Evolutionary conservation across 2,113 vertebrate species (phyloP).

Genomic region (Ranitomeya imitator): DNA sequence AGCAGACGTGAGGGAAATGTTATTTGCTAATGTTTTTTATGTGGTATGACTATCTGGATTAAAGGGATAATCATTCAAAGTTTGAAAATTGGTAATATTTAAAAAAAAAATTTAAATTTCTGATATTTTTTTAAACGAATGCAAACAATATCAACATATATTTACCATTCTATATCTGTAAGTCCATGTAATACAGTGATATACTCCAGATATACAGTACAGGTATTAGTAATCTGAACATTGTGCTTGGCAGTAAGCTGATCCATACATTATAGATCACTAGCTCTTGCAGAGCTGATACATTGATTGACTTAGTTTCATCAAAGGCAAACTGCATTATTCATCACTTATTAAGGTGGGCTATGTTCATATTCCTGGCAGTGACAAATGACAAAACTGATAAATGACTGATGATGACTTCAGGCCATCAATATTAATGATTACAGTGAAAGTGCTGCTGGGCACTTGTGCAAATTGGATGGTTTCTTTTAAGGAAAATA

Average conservation of each 20-base stretch:
- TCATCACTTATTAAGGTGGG: neutral
- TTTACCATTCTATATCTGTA: too few relatives aligned
- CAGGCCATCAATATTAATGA: neutral
- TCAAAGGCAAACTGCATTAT: neutral
- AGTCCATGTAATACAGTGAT: too few relatives aligned
- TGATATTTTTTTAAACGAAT: too few relatives aligned
- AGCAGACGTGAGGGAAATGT: too few relatives aligned
- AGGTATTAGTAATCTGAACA: neutral
- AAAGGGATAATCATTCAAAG: too few relatives aligned
- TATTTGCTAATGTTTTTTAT: too few relatives aligned
- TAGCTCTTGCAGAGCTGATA: neutral
- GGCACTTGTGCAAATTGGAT: neutral
- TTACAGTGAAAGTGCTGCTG: neutral
- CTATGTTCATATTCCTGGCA: neutral
- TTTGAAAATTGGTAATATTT: too few relatives aligned
- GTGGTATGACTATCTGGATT: too few relatives aligned
- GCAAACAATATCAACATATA: too few relatives aligned
- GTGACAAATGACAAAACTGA: neutral
- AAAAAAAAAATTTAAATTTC: too few relatives aligned
- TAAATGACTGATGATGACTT: neutral
- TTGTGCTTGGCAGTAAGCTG: neutral
- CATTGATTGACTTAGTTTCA: neutral
- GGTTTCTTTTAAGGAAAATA: neutral
- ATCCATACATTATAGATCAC: neutral
- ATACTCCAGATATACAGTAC: neutral